Base-by-base conservation (phyloP, 2,113 vertebrate genomes). In the Chlamydotis undulata region DNA sequence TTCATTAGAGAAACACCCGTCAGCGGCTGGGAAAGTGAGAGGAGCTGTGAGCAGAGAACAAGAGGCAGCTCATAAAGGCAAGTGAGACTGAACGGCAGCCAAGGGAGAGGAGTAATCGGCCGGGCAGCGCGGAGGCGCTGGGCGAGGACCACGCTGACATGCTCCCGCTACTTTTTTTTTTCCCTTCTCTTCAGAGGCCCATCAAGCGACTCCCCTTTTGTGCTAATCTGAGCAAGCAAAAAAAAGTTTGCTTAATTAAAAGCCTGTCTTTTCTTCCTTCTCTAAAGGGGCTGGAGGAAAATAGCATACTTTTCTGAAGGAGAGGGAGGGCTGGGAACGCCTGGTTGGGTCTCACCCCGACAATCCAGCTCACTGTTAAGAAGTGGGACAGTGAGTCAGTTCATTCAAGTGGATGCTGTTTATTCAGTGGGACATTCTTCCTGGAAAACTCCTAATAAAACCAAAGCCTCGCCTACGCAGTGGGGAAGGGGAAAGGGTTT, bases 51-150 rank as follows among this genome's bases (percentile, higher is more conserved):
- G 84, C 87, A 95, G 85, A 95, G 90, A 96, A 97, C 93, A 97
- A 97, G 97, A 91, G 95, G 93, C 93, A 93, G 96, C 96, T 98
- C 93, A 96, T 96, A 97, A 97, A 96, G 95, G 92, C 93, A 91
- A 96, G 83, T 37, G 96, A 97, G 97, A 97, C 96, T 97, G 97
- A 98, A 98, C 24, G 96, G 97, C 97, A 98, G 97, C 97, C 97
- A 98, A 97, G 79, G 93, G 82, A 96, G 97, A 76, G 83, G 91
- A 96, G 95, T 75, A 86, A 91, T 79, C 19, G 55, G 68, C 90
- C 47, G 90, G 94, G 96, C 95, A 97, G 90, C 4, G 55, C 21
- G 19, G 93, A 93, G 94, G 80, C 70, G 55, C 90, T 89, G 95
- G 77, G 96, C 75, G 77, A 96, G 87, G 83, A 94, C 87, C 87